Conservation (phyloP, 1,140 invertebrate species). For the Drosophila ananassae region DNA sequence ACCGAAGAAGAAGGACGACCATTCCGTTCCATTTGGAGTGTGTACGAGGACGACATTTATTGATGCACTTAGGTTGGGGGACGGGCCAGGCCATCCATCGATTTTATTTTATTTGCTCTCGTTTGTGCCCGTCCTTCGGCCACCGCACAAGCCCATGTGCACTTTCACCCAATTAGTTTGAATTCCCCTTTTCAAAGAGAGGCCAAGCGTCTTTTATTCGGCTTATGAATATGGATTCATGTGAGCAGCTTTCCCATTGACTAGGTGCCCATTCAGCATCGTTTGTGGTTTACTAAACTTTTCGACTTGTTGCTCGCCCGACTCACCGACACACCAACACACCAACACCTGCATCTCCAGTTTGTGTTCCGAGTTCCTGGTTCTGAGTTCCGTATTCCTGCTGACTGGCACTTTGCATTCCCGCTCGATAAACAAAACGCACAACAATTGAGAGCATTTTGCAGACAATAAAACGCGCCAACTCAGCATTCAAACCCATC, state of each 20-base stretch:
- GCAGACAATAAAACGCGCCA: constrained; percentile 66
- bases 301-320: constrained; percentile 41
- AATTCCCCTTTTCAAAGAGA: constrained; percentile 28
- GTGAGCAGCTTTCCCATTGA: constrained; percentile 3
- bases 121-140: background rate
- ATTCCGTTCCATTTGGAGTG: constrained; percentile 15
- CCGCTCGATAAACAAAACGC: constrained; percentile 54
- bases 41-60: constrained; percentile 62
- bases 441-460: constrained; percentile 56
- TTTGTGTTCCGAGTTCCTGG: background rate
- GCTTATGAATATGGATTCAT: constrained; percentile 1
- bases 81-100: constrained; percentile 40
- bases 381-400: constrained; percentile 11
- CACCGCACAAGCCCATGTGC: constrained; percentile 11
- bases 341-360: background rate
- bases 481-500: constrained; percentile 52
- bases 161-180: constrained; percentile 71
- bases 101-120: constrained; percentile 64
- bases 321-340: background rate
- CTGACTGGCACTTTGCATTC: constrained; percentile 53
- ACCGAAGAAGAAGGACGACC: constrained; percentile 13
- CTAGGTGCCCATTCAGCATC: constrained; percentile 2
- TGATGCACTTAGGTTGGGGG: constrained; percentile 66
- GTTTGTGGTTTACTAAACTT: background rate
- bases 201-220: constrained; percentile 6